Conservation (phyloP, 2,888 invertebrate genomes). For the Dugesia japonica region DNA sequence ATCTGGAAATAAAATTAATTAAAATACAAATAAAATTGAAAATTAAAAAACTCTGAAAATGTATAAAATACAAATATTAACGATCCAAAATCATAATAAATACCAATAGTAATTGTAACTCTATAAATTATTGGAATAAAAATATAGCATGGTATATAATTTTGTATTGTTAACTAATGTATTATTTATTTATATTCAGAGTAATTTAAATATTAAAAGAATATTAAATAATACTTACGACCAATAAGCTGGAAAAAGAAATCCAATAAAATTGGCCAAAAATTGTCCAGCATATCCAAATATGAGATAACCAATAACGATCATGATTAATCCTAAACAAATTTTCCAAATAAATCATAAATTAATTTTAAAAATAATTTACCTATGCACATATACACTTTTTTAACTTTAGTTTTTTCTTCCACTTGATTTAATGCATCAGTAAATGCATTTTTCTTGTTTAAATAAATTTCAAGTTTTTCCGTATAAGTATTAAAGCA, state of each 20-base stretch:
- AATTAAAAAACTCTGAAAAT: too few species aligned
- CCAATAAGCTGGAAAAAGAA: conserved; percentile 28
- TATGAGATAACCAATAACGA: conserved; percentile 66
- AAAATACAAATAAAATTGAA: too few species aligned
- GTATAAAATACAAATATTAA: too few species aligned
- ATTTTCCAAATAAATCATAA: background rate
- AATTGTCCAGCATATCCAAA: conserved; percentile 23
- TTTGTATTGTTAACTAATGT: too few species aligned
- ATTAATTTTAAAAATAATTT: background rate
- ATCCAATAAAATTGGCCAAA: conserved; percentile 28
- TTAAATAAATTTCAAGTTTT: background rate
- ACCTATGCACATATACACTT: background rate
- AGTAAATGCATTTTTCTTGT: background rate
- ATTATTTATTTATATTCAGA: too few species aligned
- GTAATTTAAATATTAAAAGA: too few species aligned
- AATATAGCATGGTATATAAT: too few species aligned
- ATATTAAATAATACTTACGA: conserved; percentile 14
- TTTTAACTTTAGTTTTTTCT: background rate
- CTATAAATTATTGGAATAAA: too few species aligned
- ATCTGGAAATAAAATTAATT: too few species aligned
- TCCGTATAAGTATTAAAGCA: background rate
- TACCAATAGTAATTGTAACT: too few species aligned
- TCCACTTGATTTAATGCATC: background rate
- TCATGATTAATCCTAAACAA: conserved; percentile 51
- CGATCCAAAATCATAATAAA: too few species aligned